phyloP scores from a whole-genome alignment of 2,888 invertebrate species.

The Spilarctia lutea region DNA sequence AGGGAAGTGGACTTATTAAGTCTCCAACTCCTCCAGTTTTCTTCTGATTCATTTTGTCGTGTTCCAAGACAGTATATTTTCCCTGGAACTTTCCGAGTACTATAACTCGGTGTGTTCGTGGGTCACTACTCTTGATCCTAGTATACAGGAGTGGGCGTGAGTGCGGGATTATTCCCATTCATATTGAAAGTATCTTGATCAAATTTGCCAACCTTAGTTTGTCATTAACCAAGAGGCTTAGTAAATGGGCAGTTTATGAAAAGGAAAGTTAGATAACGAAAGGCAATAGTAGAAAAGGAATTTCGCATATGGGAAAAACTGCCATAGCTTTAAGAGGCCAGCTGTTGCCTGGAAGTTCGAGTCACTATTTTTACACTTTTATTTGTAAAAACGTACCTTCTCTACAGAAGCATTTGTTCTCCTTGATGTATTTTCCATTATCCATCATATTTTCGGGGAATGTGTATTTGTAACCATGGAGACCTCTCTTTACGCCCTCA shows the following conservation, averaged over 20 bases:
- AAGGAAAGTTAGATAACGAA: neutral
- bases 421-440: conserved; percentile 89
- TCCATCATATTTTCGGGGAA: conserved; percentile 93
- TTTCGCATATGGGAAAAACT: neutral
- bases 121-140: too few species aligned
- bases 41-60: too few species aligned
- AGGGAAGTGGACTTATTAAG: too few species aligned
- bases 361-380: neutral
- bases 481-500: conserved; percentile 87
- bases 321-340: too few species aligned
- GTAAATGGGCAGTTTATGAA: neutral
- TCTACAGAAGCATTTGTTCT: conserved; percentile 94
- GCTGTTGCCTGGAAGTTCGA: neutral
- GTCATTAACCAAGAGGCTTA: neutral
- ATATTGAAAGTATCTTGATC: neutral
- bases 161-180: too few species aligned
- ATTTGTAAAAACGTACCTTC: conserved; percentile 76
- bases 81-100: too few species aligned
- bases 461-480: conserved; percentile 90
- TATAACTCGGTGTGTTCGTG: too few species aligned
- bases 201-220: neutral
- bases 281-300: neutral
- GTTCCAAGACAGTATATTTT: too few species aligned
- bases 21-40: too few species aligned
- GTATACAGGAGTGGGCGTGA: too few species aligned